Conservation (phyloP, 2,113 vertebrate species). For the Dromiciops gliroides region DNA sequence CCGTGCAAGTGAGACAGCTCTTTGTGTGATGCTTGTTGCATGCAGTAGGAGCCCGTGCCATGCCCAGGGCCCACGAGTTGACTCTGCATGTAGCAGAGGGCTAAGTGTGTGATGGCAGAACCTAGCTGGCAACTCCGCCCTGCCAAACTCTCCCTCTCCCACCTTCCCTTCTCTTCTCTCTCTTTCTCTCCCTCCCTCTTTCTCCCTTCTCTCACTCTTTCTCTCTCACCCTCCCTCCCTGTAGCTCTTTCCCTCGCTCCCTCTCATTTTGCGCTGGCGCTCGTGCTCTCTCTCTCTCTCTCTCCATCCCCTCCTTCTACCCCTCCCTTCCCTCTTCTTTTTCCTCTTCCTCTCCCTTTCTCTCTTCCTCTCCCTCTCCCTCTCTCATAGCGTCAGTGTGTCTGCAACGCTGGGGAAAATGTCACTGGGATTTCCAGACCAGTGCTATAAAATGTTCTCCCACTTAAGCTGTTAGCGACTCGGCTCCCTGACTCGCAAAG, state of each 20-base stretch:
- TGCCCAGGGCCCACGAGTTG: neutral
- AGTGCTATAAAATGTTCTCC: constrained; percentile 45
- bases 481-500: constrained; percentile 56
- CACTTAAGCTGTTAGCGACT: constrained; percentile 37
- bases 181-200: no score
- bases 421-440: constrained; percentile 39
- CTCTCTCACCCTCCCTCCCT: no score
- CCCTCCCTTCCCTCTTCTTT: neutral
- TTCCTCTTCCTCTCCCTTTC: neutral
- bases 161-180: no score
- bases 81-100: neutral
- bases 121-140: neutral
- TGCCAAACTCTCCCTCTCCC: neutral
- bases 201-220: no score
- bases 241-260: no score
- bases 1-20: constrained; percentile 15
- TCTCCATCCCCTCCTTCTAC: no score
- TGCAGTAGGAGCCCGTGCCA: neutral
- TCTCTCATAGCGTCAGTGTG: constrained; percentile 1
- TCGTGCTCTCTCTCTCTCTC: no score
- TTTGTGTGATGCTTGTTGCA: neutral
- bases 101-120: neutral
- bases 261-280: no score
- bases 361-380: neutral
- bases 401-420: neutral